Conservation (phyloP, 1,140 invertebrate species). For the Ganaspis sp. region DNA sequence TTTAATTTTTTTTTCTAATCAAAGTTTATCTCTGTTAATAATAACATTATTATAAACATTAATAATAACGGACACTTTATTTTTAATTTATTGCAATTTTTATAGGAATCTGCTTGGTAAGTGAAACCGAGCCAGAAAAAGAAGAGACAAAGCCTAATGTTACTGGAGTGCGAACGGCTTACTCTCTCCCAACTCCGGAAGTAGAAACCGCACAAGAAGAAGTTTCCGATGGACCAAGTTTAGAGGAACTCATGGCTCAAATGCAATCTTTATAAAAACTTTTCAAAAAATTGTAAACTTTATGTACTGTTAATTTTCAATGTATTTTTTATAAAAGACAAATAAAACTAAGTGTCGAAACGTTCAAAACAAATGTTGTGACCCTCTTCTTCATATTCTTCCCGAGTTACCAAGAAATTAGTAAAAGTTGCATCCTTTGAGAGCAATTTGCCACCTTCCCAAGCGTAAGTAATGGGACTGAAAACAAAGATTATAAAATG, state of each 20-base stretch:
- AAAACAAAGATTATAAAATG: conserved; percentile 58
- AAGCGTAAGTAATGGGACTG: conserved; percentile 89
- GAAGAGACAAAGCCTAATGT: conserved; percentile 73
- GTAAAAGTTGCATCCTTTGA: conserved; percentile 85
- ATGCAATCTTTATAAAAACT: conserved; percentile 87
- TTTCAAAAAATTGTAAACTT: conserved; percentile 35
- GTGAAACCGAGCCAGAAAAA: conserved; percentile 79
- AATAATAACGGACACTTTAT: too few species aligned
- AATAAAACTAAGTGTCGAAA: conserved; percentile 79
- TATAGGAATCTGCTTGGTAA: conserved; percentile 83
- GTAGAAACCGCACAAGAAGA: conserved; percentile 64
- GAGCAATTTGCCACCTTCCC: conserved; percentile 89
- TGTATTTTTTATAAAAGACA: conserved; percentile 9
- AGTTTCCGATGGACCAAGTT: conserved; percentile 75
- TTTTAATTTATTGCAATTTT: too few species aligned
- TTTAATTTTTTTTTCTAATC: conserved; percentile 33
- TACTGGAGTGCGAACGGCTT: conserved; percentile 81
- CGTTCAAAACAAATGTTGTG: conserved; percentile 81
- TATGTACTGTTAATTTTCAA: neutral
- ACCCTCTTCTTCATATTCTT: conserved; percentile 94
- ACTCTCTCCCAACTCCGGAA: conserved; percentile 77
- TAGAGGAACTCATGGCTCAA: conserved; percentile 93
- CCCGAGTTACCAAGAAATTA: conserved; percentile 84
- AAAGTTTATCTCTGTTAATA: too few species aligned
- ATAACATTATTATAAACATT: too few species aligned